Evolutionary conservation across 2,888 invertebrate genomes (phyloP).

Genomic region (Erannis defoliaria): DNA sequence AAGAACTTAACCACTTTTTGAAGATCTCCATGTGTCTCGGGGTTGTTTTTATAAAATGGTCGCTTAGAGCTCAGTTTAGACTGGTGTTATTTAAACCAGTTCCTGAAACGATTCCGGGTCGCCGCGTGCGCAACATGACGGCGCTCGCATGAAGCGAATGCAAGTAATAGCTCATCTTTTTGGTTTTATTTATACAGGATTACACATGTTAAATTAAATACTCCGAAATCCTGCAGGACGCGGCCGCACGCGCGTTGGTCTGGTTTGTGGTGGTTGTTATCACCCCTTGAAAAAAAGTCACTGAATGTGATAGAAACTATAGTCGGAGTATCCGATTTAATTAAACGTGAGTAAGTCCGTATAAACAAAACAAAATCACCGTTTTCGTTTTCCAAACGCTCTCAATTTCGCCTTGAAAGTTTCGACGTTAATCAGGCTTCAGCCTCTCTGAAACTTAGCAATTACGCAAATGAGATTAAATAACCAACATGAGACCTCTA

Average conservation of each 20-base stretch:
- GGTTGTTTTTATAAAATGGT: conserved; percentile 10
- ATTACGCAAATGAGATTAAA: neutral
- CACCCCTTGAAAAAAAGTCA: no score
- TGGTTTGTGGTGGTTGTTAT: no score
- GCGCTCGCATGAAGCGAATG: conserved; percentile 48
- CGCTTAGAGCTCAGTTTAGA: conserved; percentile 48
- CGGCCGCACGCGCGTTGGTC: no score
- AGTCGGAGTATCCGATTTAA: no score
- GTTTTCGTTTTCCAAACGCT: neutral
- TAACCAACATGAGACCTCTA: neutral
- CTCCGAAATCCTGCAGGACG: no score
- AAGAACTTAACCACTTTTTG: conserved; percentile 47
- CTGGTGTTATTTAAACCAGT: conserved; percentile 58
- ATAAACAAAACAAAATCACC: no score
- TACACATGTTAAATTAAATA: no score
- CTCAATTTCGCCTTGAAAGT: conserved; percentile 10
- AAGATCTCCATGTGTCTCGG: conserved; percentile 33
- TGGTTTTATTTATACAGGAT: no score
- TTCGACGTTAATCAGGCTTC: neutral
- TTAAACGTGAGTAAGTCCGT: no score
- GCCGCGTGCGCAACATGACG: conserved; percentile 62
- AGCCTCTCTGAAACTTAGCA: neutral
- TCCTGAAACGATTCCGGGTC: conserved; percentile 67
- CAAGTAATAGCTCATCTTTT: conserved; percentile 19
- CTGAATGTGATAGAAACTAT: no score